Base-by-base conservation (phyloP, 30 jellyfish, hydroid and myxozoan genomes). In the Pelagia noctiluca region DNA sequence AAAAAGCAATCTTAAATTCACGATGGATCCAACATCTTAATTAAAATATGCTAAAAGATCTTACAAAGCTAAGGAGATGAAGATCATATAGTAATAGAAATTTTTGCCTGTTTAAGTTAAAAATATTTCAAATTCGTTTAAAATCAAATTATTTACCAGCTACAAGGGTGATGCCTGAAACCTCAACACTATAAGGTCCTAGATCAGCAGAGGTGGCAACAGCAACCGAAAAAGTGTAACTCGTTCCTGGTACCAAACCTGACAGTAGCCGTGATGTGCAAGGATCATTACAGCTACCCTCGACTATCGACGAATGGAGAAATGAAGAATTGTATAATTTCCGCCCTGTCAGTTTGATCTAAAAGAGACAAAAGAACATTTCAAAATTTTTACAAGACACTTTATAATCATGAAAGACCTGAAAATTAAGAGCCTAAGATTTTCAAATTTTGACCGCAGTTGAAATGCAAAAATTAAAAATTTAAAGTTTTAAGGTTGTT, bases 181-280 rank as follows among this genome's bases (percentile, higher is more conserved):
- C 70, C 2, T 29, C 24, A 24, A 35, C 1, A 37, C 92, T 76
- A 35, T 16, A 61, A 0, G 90, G 90, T 12, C 96, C 90, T 11
- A 35, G 68, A 4, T 88, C 96, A 21, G 1, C 66, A 4, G 50
- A 22, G 1, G 96, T 87, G 4, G 88, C 86, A 60, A 89, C 96
- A 3, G 87, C 75, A 5, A 87, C 75, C 18, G 66, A 21, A 3
- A 87, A 32, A 16, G 28, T 36, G 74, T 87, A 87, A n/a, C 2
- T 26, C 5, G 96, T 76, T 10, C 87, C 82, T 19, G 96, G 77
- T 1, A 37, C 37, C 18, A 82, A 31, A 36, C 57, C 23, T 18
- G 16, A 35, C 5, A 68, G n/a, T 1, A 36, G 32, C 36, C 12
- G 50, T 30, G 75, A 34, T 18, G 63, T 72, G 62, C 92, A 82